Base-by-base conservation (phyloP, 2,797 vertebrate species). In the Caiman crocodilus region DNA sequence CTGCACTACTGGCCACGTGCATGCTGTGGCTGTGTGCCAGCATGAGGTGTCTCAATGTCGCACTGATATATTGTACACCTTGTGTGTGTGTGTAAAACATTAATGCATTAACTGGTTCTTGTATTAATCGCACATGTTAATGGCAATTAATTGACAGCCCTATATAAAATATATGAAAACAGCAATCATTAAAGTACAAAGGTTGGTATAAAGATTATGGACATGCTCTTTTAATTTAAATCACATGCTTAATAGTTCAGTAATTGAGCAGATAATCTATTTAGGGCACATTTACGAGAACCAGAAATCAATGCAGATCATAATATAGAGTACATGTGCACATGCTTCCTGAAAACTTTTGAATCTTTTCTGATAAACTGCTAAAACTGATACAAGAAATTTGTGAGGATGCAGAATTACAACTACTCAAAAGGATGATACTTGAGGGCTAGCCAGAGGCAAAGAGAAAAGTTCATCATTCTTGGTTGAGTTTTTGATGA, bases 361-460 rank as follows among this genome's bases (percentile, higher is more conserved):
- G 81, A 89, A 69, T 18, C 32, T 69, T 32, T 69, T 69, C 67
- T 69, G 67, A 69, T 69, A 69, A 69, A 69, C 32, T 35, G 23
- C 10, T 73, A 35, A 73, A 96, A 67, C 30, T 86, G 32, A 75
- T 76, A 67, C 20, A 76, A 77, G 82, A 90, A 92, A 92, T 56
- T 71, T 84, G 35, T 55, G 92, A 94, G 88, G 83, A 90, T 71
- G 74, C 90, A 94, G 79, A 94, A 83, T 35, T 73, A 73, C 71
- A 85, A 85, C 56, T 85, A 84, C 77, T 94, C 81, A 65, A 77
- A 94, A 92, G 84, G 78, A 87, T 79, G 81, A 87, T 88, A 97
- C 65, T 92, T 79, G 84, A 95, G 81, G 92, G 61, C 75, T 93
- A 95, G 92, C 77, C 92, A 92, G 90, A 94, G 85, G 91, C 61